These are phyloP conservation scores for Ictidomys tridecemlineatus DNA, from an alignment of 2,113 vertebrate genomes.

Conservation along the genomic window DNA sequence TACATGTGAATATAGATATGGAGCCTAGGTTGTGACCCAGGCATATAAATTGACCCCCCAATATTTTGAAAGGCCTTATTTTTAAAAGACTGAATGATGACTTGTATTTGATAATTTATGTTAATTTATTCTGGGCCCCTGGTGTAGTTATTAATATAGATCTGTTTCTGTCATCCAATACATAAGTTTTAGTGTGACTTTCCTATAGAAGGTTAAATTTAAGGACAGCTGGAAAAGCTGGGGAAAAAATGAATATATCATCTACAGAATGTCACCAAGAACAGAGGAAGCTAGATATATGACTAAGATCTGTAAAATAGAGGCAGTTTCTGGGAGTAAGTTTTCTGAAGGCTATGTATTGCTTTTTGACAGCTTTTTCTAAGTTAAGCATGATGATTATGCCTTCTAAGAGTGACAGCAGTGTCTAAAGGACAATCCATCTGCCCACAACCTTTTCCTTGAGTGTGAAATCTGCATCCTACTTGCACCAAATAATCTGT, in stretches of 20 bases:
- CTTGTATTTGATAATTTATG: constrained; percentile 67
- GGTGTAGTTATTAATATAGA: constrained; percentile 68
- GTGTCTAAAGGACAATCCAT: constrained; percentile 1
- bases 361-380: constrained; percentile 65
- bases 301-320: constrained; percentile 63
- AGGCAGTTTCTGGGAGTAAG: constrained; percentile 55
- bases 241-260: constrained; percentile 53
- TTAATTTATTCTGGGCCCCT: constrained; percentile 72
- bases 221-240: constrained; percentile 65
- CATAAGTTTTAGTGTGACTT: constrained; percentile 69
- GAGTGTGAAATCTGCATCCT: constrained; percentile 28
- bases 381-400: constrained; percentile 58
- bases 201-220: constrained; percentile 73
- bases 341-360: constrained; percentile 55
- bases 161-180: constrained; percentile 72
- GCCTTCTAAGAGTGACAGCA: constrained; percentile 45
- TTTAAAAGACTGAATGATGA: constrained; percentile 66
- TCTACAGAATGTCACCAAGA: constrained; percentile 64
- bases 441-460: background rate
- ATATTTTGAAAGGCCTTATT: constrained; percentile 61
- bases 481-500: constrained; percentile 30
- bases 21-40: background rate
- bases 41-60: constrained; percentile 5
- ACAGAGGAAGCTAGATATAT: constrained; percentile 69
- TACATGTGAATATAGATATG: background rate